phyloP scores from a whole-genome alignment of 2,113 vertebrate genomes.

The Anas platyrhynchos region DNA sequence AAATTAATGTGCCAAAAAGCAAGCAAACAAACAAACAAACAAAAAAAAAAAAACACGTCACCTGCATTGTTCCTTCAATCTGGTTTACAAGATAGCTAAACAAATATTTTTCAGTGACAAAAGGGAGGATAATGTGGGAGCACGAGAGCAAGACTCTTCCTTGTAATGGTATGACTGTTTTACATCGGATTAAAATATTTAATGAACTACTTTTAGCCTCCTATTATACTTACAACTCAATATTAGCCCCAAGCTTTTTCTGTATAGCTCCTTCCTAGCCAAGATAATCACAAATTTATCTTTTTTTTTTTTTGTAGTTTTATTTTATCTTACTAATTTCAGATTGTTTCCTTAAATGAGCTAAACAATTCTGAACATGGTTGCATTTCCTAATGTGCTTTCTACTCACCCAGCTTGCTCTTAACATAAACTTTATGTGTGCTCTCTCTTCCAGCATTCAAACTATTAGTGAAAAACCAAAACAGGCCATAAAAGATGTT shows the following conservation, averaged over 20 bases:
- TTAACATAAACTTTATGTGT: background rate
- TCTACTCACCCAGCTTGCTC: background rate
- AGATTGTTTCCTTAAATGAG: background rate
- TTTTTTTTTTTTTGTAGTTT: background rate
- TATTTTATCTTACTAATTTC: background rate
- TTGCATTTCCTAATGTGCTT: background rate
- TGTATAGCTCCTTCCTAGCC: background rate
- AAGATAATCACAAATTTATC: background rate
- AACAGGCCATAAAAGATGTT: background rate
- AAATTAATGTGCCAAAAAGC: background rate
- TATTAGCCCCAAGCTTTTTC: background rate
- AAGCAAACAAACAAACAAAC: too few species aligned
- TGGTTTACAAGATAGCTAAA: background rate
- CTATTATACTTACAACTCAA: background rate
- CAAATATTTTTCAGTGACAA: background rate
- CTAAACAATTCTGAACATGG: background rate
- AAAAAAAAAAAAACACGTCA: too few species aligned
- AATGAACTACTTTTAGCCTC: background rate
- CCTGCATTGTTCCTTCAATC: background rate
- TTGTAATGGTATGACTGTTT: background rate
- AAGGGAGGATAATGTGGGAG: background rate
- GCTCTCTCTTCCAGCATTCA: background rate
- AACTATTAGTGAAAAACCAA: background rate
- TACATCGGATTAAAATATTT: background rate
- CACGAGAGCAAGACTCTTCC: background rate